Percentiles rank a stretch among this genome's conserved stretches.
Conservation (phyloP, 92 coral and sea anemone genomes). For the Paramuricea clavata region DNA sequence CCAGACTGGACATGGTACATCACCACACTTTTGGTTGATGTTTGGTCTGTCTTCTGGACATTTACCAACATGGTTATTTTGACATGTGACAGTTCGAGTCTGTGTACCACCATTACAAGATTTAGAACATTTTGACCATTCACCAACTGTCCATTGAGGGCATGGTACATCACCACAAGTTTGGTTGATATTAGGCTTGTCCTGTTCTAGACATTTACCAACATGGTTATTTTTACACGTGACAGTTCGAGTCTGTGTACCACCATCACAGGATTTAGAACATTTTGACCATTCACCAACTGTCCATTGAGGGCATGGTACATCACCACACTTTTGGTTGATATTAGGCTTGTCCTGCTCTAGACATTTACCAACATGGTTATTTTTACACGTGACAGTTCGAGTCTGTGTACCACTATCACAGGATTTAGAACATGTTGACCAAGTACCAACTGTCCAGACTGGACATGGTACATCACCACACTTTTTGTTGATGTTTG, state of each 20-base stretch:
- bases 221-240: slow-evolving; percentile 45
- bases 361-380: slow-evolving; percentile 51
- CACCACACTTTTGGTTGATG: slow-evolving; percentile 25
- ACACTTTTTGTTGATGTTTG: slow-evolving; percentile 72
- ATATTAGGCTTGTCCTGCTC: neutral
- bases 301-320: slow-evolving; percentile 52
- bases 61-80: slow-evolving; percentile 50
- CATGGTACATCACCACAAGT: slow-evolving; percentile 40
- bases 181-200: neutral
- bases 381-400: slow-evolving; percentile 54
- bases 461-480: slow-evolving; percentile 74
- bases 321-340: slow-evolving; percentile 35
- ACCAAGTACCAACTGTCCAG: slow-evolving; percentile 61
- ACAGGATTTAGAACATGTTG: slow-evolving; percentile 50
- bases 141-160: slow-evolving; percentile 41
- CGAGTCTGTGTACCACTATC: slow-evolving; percentile 58
- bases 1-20: slow-evolving; percentile 57
- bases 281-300: slow-evolving; percentile 51
- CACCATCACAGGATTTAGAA: slow-evolving; percentile 54
- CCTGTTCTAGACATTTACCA: slow-evolving; percentile 24
- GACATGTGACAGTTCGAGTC: slow-evolving; percentile 38
- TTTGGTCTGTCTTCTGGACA: slow-evolving; percentile 18
- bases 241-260: slow-evolving; percentile 48
- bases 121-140: slow-evolving; percentile 51
- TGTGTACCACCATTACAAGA: slow-evolving; percentile 68